A percentile compares a stretch with the other conserved stretches of the same genome.
Conservation (phyloP, 1,140 invertebrate species). For the Papilio helenus region DNA sequence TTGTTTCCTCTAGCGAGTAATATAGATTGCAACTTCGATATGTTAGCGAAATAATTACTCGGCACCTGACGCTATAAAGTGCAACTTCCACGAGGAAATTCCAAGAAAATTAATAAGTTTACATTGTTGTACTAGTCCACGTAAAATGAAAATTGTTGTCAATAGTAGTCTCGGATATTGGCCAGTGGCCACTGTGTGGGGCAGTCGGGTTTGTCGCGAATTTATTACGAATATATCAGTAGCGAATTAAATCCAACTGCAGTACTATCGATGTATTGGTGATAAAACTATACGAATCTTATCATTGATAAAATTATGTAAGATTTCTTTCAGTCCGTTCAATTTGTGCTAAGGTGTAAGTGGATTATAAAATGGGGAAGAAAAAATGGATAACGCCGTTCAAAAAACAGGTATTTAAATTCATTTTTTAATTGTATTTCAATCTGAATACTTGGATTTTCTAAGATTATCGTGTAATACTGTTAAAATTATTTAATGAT, state of each 20-base stretch:
- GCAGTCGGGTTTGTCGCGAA: not conserved
- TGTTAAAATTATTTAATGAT: too few relatives aligned
- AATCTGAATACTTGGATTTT: too few relatives aligned
- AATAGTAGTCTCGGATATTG: not conserved
- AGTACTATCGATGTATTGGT: not conserved
- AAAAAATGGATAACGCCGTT: conserved; percentile 59
- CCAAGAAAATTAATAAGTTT: too few relatives aligned
- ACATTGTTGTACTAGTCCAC: not conserved
- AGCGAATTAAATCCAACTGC: not conserved
- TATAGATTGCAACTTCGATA: too few relatives aligned
- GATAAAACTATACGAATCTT: not conserved
- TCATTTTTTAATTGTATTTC: not conserved
- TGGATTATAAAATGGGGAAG: conserved; percentile 43
- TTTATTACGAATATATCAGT: not conserved
- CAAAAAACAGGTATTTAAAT: conserved; percentile 56
- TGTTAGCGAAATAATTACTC: too few relatives aligned
- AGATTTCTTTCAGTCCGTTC: not conserved
- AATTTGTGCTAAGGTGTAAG: not conserved
- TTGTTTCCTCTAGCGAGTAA: too few relatives aligned
- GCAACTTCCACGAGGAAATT: too few relatives aligned
- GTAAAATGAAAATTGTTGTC: not conserved
- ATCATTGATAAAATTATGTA: conserved; percentile 22
- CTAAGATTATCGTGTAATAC: too few relatives aligned
- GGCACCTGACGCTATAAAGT: too few relatives aligned
- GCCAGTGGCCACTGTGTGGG: not conserved